A percentile compares a stretch with the other conserved stretches of the same genome.
phyloP scores from a whole-genome alignment of 2,888 invertebrate species.

The Pheosia tremula region DNA sequence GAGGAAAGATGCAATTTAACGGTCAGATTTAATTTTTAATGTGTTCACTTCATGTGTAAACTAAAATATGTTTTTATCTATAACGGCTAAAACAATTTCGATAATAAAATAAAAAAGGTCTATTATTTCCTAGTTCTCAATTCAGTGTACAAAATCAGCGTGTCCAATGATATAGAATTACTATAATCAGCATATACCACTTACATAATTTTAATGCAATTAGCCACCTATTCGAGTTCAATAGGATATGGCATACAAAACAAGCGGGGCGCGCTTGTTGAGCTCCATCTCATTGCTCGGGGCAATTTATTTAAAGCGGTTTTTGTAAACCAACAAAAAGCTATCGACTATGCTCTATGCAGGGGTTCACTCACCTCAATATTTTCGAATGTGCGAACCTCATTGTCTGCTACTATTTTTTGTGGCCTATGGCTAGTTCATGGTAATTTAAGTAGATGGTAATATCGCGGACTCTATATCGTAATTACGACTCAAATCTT shows the following conservation, averaged over 20 bases:
- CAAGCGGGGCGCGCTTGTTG: constrained; percentile 40
- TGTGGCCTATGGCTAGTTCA: constrained; percentile 73
- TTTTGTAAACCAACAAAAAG: constrained; percentile 76
- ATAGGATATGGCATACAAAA: constrained; percentile 36
- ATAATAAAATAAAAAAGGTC: neutral
- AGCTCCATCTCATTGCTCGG: constrained; percentile 58
- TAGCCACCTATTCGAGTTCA: constrained; percentile 36
- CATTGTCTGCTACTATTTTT: constrained; percentile 77
- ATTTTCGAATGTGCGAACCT: constrained; percentile 78
- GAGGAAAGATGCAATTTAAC: neutral
- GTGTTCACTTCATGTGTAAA: neutral
- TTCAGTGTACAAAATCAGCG: neutral
- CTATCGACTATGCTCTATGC: constrained; percentile 65
- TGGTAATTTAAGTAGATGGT: constrained; percentile 60
- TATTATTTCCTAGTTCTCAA: neutral
- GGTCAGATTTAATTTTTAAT: neutral
- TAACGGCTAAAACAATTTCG: neutral
- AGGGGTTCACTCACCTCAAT: constrained; percentile 75
- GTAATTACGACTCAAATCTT: constrained; percentile 23
- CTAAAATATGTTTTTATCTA: neutral
- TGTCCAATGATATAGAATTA: constrained; percentile 2
- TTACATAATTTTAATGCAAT: constrained; percentile 31
- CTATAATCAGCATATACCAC: constrained; percentile 28
- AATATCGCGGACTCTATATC: constrained; percentile 40
- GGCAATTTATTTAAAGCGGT: constrained; percentile 65